Evolutionary conservation across 2,113 vertebrate genomes (phyloP).

Genomic region (Polyodon spathula): DNA sequence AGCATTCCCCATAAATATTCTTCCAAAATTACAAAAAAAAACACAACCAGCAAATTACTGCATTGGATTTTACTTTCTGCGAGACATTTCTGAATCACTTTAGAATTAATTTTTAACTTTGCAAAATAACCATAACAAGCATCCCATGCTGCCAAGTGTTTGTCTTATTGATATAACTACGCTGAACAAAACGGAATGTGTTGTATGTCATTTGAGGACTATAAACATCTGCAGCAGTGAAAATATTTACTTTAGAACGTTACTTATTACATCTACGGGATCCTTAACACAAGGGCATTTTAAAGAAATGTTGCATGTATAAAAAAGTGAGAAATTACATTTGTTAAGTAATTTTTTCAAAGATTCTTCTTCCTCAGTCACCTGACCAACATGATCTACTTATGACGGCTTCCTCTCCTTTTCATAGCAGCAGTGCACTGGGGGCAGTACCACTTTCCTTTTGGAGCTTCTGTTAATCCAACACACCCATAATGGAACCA

Average conservation of each 20-base stretch:
- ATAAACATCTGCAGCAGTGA: background rate
- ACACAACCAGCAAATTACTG: background rate
- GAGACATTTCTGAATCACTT: background rate
- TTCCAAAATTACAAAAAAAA: background rate
- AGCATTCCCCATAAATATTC: background rate
- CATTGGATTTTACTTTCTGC: background rate
- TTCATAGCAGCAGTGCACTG: conserved; percentile 98
- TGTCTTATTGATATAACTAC: no score
- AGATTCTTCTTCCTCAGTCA: no score
- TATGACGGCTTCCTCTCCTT: conserved; percentile 93
- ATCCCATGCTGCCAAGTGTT: background rate
- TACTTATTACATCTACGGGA: no score
- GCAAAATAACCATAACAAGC: background rate
- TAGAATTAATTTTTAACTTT: background rate
- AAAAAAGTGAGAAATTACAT: no score
- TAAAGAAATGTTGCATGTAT: background rate
- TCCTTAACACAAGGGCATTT: background rate
- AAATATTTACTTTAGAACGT: no score
- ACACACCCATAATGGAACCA: conserved; percentile 99
- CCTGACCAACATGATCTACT: conserved; percentile 59
- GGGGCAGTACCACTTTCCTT: conserved; percentile 96
- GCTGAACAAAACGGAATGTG: background rate
- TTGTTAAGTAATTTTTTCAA: no score
- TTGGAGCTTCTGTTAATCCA: conserved; percentile 89
- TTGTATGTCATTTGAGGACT: background rate